Percentiles rank a stretch among this genome's conserved stretches.
Conservation (phyloP, 2,113 vertebrate species). For the Isurus oxyrinchus region DNA sequence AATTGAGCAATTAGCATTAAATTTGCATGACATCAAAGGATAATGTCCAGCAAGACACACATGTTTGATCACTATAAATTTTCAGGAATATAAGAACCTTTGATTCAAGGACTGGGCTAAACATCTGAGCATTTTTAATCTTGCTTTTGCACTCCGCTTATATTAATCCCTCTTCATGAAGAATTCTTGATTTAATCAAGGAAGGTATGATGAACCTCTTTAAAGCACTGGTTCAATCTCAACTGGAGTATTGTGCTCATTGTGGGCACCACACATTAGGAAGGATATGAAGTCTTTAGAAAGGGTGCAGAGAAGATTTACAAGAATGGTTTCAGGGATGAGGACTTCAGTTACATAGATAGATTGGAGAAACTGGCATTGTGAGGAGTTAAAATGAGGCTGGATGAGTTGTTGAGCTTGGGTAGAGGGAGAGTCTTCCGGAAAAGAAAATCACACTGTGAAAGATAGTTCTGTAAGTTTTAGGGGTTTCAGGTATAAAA, state of each 20-base stretch:
- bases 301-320: too few species aligned
- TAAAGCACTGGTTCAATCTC: too few species aligned
- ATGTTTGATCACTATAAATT: not conserved
- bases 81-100: not conserved
- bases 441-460: not conserved
- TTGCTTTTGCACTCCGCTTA: not conserved
- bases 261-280: too few species aligned
- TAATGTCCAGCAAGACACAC: not conserved
- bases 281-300: too few species aligned
- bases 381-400: not conserved
- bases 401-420: not conserved
- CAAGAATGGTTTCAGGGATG: too few species aligned
- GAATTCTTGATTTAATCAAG: not conserved
- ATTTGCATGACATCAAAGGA: not conserved
- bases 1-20: not conserved
- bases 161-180: not conserved
- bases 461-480: not conserved
- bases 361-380: too few species aligned
- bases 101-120: not conserved
- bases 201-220: too few species aligned
- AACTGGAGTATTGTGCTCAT: too few species aligned
- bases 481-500: too few species aligned
- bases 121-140: not conserved
- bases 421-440: not conserved
- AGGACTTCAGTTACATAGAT: too few species aligned